A percentile compares a stretch with the other conserved stretches of the same genome.
These are phyloP conservation scores for Tetragnatha montana DNA, from an alignment of 2,888 invertebrate species.

Conservation along the genomic window DNA sequence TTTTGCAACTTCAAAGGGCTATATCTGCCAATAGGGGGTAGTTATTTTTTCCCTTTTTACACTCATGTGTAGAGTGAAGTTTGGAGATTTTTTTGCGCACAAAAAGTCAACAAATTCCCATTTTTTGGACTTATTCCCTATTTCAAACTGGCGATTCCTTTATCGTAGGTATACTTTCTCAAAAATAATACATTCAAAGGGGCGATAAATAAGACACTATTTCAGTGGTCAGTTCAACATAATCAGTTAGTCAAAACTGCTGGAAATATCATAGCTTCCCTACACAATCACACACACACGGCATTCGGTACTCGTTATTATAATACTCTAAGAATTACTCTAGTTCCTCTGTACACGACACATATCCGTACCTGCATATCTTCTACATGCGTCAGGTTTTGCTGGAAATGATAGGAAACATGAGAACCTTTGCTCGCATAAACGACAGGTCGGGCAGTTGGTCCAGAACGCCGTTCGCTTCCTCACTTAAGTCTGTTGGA, in stretches of 20 bases:
- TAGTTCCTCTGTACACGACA: constrained; percentile 56
- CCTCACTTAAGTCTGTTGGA: constrained; percentile 73
- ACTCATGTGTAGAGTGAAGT: too few relatives aligned
- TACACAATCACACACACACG: neutral
- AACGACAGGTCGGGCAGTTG: constrained; percentile 76
- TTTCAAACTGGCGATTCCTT: too few relatives aligned
- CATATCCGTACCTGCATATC: constrained; percentile 30
- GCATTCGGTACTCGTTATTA: constrained; percentile 10
- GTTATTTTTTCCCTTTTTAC: too few relatives aligned
- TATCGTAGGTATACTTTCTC: neutral
- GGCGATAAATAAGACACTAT: neutral
- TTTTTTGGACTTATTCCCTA: too few relatives aligned
- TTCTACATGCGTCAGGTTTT: constrained; percentile 60
- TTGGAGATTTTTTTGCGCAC: too few relatives aligned
- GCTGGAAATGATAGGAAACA: constrained; percentile 75
- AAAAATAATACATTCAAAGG: neutral
- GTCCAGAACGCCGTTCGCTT: constrained; percentile 75
- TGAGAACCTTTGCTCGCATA: constrained; percentile 76
- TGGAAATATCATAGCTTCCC: neutral
- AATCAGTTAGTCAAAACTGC: neutral
- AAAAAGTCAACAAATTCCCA: too few relatives aligned
- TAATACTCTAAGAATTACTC: constrained; percentile 52
- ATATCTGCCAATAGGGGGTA: too few relatives aligned
- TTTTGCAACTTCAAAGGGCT: too few relatives aligned
- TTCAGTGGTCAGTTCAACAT: neutral